These are phyloP conservation scores for Machimus rusticus DNA, from an alignment of 2,888 invertebrate species.

Conservation along the genomic window DNA sequence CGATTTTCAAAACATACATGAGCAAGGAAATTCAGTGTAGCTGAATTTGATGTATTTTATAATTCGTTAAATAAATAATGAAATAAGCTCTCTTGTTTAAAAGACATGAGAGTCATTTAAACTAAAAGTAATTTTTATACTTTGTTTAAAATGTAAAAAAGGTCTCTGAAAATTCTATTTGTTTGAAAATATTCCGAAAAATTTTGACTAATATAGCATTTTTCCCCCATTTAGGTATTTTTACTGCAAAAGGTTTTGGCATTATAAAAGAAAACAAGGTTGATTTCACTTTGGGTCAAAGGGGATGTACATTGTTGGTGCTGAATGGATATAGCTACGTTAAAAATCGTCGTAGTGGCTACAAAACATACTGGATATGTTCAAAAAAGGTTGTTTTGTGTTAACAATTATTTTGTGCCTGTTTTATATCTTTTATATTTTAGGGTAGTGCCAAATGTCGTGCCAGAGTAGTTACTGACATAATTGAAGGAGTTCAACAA, in stretches of 20 bases:
- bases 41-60: neutral
- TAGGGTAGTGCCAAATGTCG: constrained; percentile 62
- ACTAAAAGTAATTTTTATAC: neutral
- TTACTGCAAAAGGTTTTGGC: neutral
- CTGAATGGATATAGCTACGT: constrained; percentile 60
- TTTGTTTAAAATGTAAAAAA: neutral
- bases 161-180: neutral
- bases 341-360: constrained; percentile 59
- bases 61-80: neutral
- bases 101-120: neutral
- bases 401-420: neutral
- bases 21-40: neutral
- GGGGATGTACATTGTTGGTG: constrained; percentile 59
- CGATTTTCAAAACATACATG: too few relatives aligned
- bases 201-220: neutral
- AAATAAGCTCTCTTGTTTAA: neutral
- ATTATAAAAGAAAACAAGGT: constrained; percentile 3
- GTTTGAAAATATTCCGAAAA: neutral
- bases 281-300: constrained; percentile 56
- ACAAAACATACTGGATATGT: constrained; percentile 63
- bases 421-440: neutral
- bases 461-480: constrained; percentile 61
- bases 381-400: constrained; percentile 58
- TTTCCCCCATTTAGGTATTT: neutral
- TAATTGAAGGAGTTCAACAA: constrained; percentile 59